These are phyloP conservation scores for Onthophagus taurus DNA, from an alignment of 1,140 invertebrate species.

Conservation along the genomic window DNA sequence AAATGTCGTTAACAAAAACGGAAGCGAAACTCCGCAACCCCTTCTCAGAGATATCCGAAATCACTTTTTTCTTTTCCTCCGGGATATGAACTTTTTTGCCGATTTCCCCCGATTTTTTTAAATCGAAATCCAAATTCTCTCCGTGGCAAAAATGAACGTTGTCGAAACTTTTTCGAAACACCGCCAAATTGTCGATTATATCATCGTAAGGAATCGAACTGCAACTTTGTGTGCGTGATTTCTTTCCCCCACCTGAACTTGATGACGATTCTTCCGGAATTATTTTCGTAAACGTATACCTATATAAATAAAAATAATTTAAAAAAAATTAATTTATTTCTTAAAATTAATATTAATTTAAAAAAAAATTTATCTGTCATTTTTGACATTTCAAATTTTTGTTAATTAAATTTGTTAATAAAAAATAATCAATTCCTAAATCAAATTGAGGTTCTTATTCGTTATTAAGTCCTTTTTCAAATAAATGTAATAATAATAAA, in stretches of 20 bases:
- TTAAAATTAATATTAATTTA: neutral
- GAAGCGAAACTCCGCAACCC: conserved; percentile 19
- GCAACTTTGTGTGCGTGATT: conserved; percentile 33
- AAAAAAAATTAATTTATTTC: neutral
- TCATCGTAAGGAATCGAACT: conserved; percentile 35
- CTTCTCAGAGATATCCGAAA: conserved; percentile 5
- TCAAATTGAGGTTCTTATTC: no score
- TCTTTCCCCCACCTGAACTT: conserved; percentile 24
- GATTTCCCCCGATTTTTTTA: neutral
- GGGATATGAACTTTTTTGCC: neutral
- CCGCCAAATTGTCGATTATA: conserved; percentile 36
- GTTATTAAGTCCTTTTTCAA: no score
- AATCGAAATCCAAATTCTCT: conserved; percentile 16
- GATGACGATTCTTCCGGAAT: conserved; percentile 24
- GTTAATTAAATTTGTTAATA: no score
- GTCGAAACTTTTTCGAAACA: conserved; percentile 35
- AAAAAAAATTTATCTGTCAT: no score
- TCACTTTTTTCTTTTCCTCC: neutral
- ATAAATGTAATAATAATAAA: no score
- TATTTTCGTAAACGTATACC: conserved; percentile 34
- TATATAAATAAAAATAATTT: neutral
- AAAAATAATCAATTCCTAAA: no score
- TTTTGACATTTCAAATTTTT: no score
- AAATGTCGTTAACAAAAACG: conserved; percentile 21
- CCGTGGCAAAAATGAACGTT: conserved; percentile 32